A percentile compares a stretch with the other conserved stretches of the same genome.
Conservation (phyloP, 2,888 invertebrate genomes). For the Cryptus armator region DNA sequence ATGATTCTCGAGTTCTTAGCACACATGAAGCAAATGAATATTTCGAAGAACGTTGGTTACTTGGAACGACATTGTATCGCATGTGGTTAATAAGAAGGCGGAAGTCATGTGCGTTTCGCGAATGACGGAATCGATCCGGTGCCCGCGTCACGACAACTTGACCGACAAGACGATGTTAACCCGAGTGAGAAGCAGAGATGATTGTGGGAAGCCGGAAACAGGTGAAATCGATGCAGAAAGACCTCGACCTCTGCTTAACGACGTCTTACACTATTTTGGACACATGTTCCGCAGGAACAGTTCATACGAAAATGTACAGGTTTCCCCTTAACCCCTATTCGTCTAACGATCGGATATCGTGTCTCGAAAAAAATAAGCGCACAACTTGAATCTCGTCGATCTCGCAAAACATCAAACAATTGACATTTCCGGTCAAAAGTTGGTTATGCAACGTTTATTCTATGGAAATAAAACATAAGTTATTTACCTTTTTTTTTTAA, state of each 20-base stretch:
- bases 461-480: no score
- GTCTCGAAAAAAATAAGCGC: neutral
- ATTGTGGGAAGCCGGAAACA: constrained; percentile 64
- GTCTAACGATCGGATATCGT: neutral
- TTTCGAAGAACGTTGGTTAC: no score
- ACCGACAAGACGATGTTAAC: constrained; percentile 65
- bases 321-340: neutral
- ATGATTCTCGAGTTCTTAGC: no score
- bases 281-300: constrained; percentile 4
- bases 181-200: constrained; percentile 66
- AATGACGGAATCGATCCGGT: constrained; percentile 56
- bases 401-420: no score
- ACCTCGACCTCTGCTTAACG: constrained; percentile 56
- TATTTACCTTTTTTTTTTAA: no score
- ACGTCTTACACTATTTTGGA: constrained; percentile 1
- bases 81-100: no score
- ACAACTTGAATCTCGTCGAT: neutral
- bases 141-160: constrained; percentile 47
- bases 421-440: no score
- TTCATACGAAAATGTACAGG: neutral
- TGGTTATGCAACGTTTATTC: no score
- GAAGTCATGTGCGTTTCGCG: constrained; percentile 30
- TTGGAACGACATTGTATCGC: no score
- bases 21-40: no score
- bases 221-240: constrained; percentile 60